Evolutionary conservation across 2,113 vertebrate genomes (phyloP), one percentile per base, ranked within the genome.

Genomic region (Bagarius yarrelli): DNA sequence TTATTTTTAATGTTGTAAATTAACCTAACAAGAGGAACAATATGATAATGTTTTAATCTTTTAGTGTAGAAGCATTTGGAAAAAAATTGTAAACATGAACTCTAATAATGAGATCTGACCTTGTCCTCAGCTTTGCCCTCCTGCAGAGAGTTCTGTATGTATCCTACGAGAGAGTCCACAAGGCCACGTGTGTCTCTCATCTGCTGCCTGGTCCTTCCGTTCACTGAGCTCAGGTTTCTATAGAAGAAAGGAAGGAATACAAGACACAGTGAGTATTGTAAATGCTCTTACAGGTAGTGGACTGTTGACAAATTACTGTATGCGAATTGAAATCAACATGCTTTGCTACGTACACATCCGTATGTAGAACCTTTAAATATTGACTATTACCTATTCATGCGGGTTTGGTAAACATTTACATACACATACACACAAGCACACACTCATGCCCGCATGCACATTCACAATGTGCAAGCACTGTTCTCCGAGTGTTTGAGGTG

Each of bases 211-310:
- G 96, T 98, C 83, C 94, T 94, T 87, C 96, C 95, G 78, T 95
- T 98, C 81, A 96, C 95, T 0, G 98, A 99, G 89, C 98, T 99
- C 91, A 99, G 87, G 80, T 99, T 99, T 86, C 98, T 99, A 64
- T 21, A 21, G 1, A 50, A 25, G 14, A 6, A 2, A 44, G 3
- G 40, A 27, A 14, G 30, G 47, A 70, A 57, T 6, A 59, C 56
- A 77, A 63, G 40, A 60, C 34, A 76, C 16, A 21, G 40, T 44
- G 15, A 3, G 52, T 61, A 34, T 27, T 34, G 14, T n/a, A 72
- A 79, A 60, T 21, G 55, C 23, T 59, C 70, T 79, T 44, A 11
- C 16, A 70, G 67, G 32, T 53, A 56, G 57, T 27, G 40, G 36
- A 79, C 47, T 32, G 19, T 44, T 30, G 21, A 27, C 19, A 71